Base-by-base conservation (phyloP, 1,140 invertebrate species). In the honey bee (Apis mellifera) region DNA sequence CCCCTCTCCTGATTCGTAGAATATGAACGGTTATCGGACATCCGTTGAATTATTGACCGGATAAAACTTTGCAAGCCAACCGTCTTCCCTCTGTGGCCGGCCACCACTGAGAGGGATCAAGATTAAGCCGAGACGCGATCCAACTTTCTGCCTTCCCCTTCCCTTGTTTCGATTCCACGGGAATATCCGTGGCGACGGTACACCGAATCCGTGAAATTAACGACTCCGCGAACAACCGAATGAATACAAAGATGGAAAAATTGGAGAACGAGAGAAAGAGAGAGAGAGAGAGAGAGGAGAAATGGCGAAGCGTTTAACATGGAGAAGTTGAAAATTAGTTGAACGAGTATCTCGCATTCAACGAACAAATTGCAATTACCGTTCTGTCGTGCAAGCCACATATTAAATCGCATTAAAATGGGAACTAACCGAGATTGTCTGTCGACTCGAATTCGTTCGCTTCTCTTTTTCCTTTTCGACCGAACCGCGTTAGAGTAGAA, bases 291-390 rank as follows among this genome's bases (percentile, higher is more conserved):
- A 26, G 23, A 64, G 15, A 13, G 62, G 60, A 4, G 75, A 21
- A 84, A 84, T 21, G 48, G 68, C 74, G 48, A 15, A 60, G 72
- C 59, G 59, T 72, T 86, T 86, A 76, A 76, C 23, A 64, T 32
- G 23, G 50, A 57, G 52, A 86, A 86, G 80, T 75, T 75, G 79
- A 81, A 42, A 81, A 81, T 81, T 81, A 81, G 79, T 86, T 81
- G 70, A 69, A 82, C 78, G 78, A 69, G 69, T 82, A 75, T 86
- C 85, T 75, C 70, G 75, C 80, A 74, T 86, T 83, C 80, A 68
- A 23, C 71, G 84, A 86, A 86, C 85, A 86, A 86, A 86, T 86
- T 81, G 84, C 85, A 86, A 86, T 86, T 86, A 86, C 86, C 75
- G 59, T 69, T 75, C 64, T 79, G 64, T 54, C n/a, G 85, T 54